Evolutionary conservation across 1,140 invertebrate species (phyloP).

Genomic region (Cataglyphis hispanica): DNA sequence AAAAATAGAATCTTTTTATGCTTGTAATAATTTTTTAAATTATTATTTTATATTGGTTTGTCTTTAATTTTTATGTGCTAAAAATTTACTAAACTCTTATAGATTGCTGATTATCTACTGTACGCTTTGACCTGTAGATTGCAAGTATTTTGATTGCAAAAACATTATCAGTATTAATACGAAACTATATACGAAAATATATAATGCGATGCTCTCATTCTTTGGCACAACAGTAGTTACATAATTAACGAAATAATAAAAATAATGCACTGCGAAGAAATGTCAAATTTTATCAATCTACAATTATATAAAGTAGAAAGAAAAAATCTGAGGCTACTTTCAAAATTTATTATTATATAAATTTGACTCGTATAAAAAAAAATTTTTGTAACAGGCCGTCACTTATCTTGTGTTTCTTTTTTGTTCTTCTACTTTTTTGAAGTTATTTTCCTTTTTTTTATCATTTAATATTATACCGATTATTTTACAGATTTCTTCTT

Average conservation of each 20-base stretch:
- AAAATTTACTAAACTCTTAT: constrained; percentile 19
- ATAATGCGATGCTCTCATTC: not conserved
- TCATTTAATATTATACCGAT: not conserved
- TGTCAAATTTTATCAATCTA: not conserved
- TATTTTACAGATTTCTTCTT: not conserved
- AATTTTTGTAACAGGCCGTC: not conserved
- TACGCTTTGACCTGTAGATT: constrained; percentile 58
- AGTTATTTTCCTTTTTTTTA: not conserved
- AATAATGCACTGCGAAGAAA: not conserved
- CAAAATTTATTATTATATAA: not conserved
- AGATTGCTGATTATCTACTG: constrained; percentile 48
- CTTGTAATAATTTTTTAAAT: not conserved
- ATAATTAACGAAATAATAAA: constrained; percentile 3
- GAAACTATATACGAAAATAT: constrained; percentile 26
- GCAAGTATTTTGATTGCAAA: constrained; percentile 61
- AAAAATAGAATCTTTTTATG: not conserved
- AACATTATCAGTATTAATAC: constrained; percentile 38
- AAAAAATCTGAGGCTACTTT: not conserved
- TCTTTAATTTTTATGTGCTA: constrained; percentile 34
- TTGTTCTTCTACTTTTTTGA: not conserved
- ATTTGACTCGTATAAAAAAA: not conserved
- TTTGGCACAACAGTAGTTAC: not conserved
- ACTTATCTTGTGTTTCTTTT: not conserved
- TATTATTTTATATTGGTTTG: not conserved
- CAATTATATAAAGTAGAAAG: not conserved